Evolutionary conservation across 2,113 vertebrate genomes (phyloP).

Genomic region (Pteropus alecto): DNA sequence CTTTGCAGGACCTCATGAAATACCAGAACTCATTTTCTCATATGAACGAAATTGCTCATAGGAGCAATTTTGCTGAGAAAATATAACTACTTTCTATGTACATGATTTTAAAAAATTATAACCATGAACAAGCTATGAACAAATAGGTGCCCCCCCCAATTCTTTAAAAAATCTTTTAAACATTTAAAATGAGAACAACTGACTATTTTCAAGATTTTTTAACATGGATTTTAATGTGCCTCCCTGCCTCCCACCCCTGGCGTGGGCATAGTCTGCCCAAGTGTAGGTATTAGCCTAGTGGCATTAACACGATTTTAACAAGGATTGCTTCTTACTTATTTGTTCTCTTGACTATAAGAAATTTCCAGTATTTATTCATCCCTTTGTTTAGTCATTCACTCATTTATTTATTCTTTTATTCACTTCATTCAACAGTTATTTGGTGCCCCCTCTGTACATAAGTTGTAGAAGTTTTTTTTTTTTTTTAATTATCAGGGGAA

Average conservation of each 20-base stretch:
- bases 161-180: neutral
- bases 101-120: neutral
- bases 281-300: neutral
- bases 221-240: neutral
- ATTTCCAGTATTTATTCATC: neutral
- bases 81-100: neutral
- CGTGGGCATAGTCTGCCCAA: neutral
- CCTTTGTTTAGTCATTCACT: neutral
- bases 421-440: neutral
- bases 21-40: neutral
- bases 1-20: neutral
- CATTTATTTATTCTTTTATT: neutral
- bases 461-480: neutral
- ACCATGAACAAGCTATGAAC: neutral
- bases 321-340: neutral
- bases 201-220: neutral
- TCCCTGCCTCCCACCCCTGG: neutral
- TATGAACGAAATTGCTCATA: neutral
- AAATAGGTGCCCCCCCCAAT: neutral
- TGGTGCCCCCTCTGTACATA: neutral
- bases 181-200: neutral
- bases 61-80: neutral
- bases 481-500: neutral
- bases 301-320: neutral
- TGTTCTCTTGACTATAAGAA: neutral